Conservation (phyloP, 1,140 invertebrate genomes). For the Drosophila pallidifrons region DNA sequence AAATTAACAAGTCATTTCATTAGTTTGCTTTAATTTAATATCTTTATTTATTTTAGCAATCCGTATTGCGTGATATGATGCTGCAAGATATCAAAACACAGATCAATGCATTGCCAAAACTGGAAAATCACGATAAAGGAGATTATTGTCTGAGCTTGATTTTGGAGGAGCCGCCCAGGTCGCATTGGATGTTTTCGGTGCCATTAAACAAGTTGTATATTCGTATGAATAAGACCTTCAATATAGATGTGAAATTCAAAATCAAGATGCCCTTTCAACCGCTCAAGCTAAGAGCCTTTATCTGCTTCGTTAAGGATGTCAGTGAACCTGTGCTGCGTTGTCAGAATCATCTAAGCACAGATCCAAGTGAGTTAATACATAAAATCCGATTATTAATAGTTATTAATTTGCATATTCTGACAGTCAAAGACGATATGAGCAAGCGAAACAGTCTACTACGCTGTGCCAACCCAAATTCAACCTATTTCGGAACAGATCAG, state of each 20-base stretch:
- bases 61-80: conserved; percentile 73
- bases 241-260: conserved; percentile 71
- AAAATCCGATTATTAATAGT: not conserved
- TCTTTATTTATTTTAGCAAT: conserved; percentile 64
- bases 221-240: conserved; percentile 72
- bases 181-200: conserved; percentile 65
- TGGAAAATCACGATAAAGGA: conserved; percentile 71
- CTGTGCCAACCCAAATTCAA: conserved; percentile 71
- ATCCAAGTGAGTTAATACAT: conserved; percentile 49
- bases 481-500: conserved; percentile 61
- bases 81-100: conserved; percentile 66
- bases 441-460: conserved; percentile 65
- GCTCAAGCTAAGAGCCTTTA: conserved; percentile 65
- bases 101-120: conserved; percentile 64
- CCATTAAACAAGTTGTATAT: conserved; percentile 72
- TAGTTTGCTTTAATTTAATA: not conserved
- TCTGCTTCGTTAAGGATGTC: conserved; percentile 74
- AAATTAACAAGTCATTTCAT: not conserved
- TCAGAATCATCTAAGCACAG: conserved; percentile 79
- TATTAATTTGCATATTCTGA: not conserved
- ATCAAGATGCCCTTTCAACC: conserved; percentile 70
- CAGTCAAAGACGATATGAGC: conserved; percentile 44
- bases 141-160: conserved; percentile 70
- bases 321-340: conserved; percentile 77
- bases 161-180: conserved; percentile 61